Evolutionary conservation across 2,113 vertebrate species (phyloP), one percentile per base, ranked within the genome.

Genomic region (Nibea coibor): DNA sequence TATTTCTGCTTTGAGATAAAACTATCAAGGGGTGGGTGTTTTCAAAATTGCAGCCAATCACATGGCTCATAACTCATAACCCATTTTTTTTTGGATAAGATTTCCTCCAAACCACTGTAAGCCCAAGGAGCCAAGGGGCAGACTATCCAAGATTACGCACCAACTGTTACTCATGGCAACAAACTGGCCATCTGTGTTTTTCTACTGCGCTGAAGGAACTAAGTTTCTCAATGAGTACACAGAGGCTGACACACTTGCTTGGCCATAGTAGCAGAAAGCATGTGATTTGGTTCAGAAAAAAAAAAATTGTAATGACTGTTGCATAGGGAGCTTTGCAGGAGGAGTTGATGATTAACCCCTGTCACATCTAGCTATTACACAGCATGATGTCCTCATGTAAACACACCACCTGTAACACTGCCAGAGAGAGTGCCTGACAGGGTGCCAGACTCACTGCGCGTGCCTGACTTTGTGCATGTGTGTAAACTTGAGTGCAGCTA

Each of bases 331-430:
- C 68, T 64, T 67, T 63, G 71, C 56, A 66, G 62, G 77, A 82
- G 14, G 45, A 20, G 72, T 91, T 92, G 75, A 93, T 92, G 82
- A 93, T 92, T 94, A 93, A 93, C 89, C 67, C 73, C 62, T 56
- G 61, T 59, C 79, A 75, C 86, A 82, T 91, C 61, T 74, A 70
- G 75, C 69, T 77, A 69, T 90, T 86, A 85, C 88, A 78, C 88
- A 87, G 84, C 85, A 82, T 53, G 72, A 73, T 77, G 84, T 26
- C 76, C 89, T 72, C 80, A 83, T 87, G 83, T 84, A 88, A 92
- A 92, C 90, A 88, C 67, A 65, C 22, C 66, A 78, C 65, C 77
- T 83, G 62, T 77, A 69, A 71, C 64, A 56, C 75, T 82, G 70
- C 75, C 84, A 84, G 47, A 59, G 47, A 59, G 39, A 78, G n/a